Conservation (phyloP, 92 coral and sea anemone genomes). For the Bergia sp. region DNA sequence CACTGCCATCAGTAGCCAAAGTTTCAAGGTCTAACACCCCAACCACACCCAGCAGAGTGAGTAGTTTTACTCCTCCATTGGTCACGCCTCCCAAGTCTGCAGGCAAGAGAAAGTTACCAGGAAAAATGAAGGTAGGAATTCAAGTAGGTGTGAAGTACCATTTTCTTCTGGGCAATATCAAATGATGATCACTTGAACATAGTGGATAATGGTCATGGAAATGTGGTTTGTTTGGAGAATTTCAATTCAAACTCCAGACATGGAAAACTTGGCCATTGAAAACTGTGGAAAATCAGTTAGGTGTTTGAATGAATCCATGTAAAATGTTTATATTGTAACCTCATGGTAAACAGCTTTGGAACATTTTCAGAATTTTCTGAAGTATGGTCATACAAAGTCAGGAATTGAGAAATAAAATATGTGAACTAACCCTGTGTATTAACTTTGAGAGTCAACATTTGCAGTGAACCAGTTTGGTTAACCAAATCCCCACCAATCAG, state of each 20-base stretch:
- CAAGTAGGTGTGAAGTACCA: background rate
- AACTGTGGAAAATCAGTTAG: no score
- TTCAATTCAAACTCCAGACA: no score
- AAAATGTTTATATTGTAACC: no score
- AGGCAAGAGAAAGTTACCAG: slow-evolving; percentile 89
- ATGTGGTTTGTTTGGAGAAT: no score
- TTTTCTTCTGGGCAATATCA: background rate
- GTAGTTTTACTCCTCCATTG: slow-evolving; percentile 38
- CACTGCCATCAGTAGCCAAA: slow-evolving; percentile 56
- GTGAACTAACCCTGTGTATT: no score
- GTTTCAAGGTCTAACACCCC: slow-evolving; percentile 53
- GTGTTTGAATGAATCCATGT: no score
- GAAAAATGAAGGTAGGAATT: slow-evolving; percentile 72
- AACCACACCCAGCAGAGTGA: slow-evolving; percentile 44
- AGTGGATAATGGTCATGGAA: no score
- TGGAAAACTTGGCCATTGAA: no score
- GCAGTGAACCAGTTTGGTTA: background rate
- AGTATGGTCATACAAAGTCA: no score
- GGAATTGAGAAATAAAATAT: no score
- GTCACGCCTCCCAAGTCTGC: slow-evolving; percentile 77
- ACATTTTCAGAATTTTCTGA: no score
- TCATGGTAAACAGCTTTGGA: no score
- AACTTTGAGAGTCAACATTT: background rate
- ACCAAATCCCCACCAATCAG: background rate
- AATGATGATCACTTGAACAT: background rate